Evolutionary conservation across 2,888 invertebrate genomes (phyloP).

Genomic region (Xestoiulus laeticollis): DNA sequence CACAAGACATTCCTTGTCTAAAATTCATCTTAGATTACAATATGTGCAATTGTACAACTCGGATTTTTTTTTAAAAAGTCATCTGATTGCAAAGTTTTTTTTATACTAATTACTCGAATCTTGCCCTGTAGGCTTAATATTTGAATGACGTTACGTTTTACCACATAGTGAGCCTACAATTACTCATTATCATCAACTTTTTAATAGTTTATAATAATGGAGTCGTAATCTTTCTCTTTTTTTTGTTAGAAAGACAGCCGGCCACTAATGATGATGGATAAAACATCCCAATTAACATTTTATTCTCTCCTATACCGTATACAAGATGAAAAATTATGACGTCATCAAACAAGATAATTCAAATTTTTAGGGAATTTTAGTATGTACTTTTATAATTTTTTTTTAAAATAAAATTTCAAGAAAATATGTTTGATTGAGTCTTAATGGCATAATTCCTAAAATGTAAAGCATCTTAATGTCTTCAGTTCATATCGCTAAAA

Average conservation of each 20-base stretch:
- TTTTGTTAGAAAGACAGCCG: background rate
- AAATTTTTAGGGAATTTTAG: no score
- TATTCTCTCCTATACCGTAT: no score
- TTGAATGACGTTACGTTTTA: background rate
- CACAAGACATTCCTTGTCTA: background rate
- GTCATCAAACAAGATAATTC: no score
- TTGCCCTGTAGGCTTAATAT: background rate
- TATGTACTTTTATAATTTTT: no score
- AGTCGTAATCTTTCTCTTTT: background rate
- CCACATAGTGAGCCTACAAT: background rate
- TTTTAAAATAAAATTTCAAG: no score
- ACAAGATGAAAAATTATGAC: no score
- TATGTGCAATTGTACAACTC: background rate
- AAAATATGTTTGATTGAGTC: no score
- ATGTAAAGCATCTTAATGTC: no score
- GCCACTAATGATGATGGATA: slow-evolving; percentile 5
- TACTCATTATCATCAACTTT: background rate
- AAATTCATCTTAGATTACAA: background rate
- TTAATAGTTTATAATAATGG: background rate
- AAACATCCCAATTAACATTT: no score
- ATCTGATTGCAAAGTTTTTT: background rate
- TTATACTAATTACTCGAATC: background rate
- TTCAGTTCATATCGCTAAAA: no score
- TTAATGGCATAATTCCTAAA: no score
- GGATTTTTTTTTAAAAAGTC: background rate